Conservation (phyloP, 2,888 invertebrate genomes). For the Hesperia comma region DNA sequence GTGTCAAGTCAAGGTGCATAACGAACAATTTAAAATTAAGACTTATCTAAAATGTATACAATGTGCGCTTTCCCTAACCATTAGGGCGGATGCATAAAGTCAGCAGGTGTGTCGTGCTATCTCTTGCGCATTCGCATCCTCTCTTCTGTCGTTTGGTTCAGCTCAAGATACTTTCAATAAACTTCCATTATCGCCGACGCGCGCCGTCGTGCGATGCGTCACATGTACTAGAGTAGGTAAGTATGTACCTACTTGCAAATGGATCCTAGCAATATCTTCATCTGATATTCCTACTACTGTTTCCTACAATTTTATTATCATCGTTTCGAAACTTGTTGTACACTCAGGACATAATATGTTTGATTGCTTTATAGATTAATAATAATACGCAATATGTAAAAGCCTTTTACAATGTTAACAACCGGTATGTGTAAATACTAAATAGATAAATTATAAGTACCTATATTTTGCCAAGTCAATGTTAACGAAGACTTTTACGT, state of each 20-base stretch:
- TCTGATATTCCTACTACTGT: conserved; percentile 26
- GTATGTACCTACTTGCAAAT: conserved; percentile 31
- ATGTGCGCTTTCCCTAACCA: conserved; percentile 6
- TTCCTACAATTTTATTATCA: conserved; percentile 31
- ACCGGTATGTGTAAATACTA: too few relatives aligned
- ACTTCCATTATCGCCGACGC: conserved; percentile 32
- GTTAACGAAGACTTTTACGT: too few relatives aligned
- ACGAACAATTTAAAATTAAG: too few relatives aligned
- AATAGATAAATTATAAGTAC: too few relatives aligned
- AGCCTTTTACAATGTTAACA: too few relatives aligned
- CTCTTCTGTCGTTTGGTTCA: conserved; percentile 20
- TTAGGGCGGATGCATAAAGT: conserved; percentile 47
- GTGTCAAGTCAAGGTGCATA: too few relatives aligned
- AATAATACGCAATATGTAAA: too few relatives aligned
- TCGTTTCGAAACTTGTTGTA: not conserved
- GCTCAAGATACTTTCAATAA: conserved; percentile 31
- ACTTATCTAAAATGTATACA: not conserved
- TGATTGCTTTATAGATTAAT: too few relatives aligned
- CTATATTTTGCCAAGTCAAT: too few relatives aligned
- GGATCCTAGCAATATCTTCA: conserved; percentile 33
- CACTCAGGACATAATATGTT: not conserved
- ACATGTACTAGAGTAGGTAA: conserved; percentile 25
- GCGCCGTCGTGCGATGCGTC: conserved; percentile 2
- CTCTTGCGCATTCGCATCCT: conserved; percentile 37
- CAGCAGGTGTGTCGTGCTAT: conserved; percentile 45